Percentiles rank a stretch among this genome's conserved stretches.
Evolutionary conservation across 2,797 vertebrate genomes (phyloP).

Genomic region (Clarias pachynema): DNA sequence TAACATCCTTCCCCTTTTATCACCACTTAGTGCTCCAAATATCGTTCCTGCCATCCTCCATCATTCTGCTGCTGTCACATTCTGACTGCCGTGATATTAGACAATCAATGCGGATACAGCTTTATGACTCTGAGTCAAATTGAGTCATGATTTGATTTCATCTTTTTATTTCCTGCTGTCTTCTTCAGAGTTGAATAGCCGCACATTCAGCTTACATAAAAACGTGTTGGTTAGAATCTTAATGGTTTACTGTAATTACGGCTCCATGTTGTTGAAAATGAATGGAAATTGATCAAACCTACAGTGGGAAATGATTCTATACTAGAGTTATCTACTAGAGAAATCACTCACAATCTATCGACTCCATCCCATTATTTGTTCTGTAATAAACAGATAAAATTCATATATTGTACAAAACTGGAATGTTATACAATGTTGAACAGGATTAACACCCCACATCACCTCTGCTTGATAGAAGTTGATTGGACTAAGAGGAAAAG

Average conservation of each 20-base stretch:
- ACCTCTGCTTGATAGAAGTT: neutral
- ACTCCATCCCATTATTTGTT: neutral
- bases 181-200: slow-evolving; percentile 8
- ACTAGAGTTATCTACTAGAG: neutral
- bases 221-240: neutral
- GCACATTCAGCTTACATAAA: slow-evolving; percentile 9
- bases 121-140: slow-evolving; percentile 37
- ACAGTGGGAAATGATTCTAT: neutral
- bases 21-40: slow-evolving; percentile 32
- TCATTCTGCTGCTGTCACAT: slow-evolving; percentile 31
- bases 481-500: neutral
- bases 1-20: slow-evolving; percentile 4
- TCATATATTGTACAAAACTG: neutral
- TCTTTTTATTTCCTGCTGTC: slow-evolving; percentile 19
- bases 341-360: neutral
- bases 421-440: neutral
- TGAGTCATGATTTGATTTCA: slow-evolving; percentile 30
- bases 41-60: slow-evolving; percentile 45
- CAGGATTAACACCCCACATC: neutral
- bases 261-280: neutral
- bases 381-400: neutral
- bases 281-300: neutral
- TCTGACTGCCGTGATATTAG: slow-evolving; percentile 46
- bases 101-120: slow-evolving; percentile 21
- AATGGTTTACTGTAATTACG: neutral